phyloP scores from a whole-genome alignment of 2,797 vertebrate genomes.

The Poecilia gillii region DNA sequence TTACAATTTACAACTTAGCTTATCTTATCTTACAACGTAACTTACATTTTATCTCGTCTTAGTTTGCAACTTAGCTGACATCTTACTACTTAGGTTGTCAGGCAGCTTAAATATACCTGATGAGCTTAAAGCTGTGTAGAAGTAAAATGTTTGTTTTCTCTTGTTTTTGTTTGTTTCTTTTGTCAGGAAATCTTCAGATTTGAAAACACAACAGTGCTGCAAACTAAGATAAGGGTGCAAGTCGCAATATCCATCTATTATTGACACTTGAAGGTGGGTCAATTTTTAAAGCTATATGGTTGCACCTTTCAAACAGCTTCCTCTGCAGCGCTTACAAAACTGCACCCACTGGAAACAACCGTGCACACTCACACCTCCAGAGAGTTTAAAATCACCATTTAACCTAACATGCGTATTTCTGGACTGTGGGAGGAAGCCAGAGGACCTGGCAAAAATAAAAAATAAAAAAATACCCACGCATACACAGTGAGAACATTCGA shows the following conservation, averaged over 20 bases:
- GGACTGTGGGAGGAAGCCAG: slow-evolving; percentile 16
- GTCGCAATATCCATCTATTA: background rate
- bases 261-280: background rate
- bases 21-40: too few relatives aligned
- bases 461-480: slow-evolving; percentile 2
- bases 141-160: background rate
- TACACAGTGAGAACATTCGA: background rate
- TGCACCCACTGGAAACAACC: slow-evolving; percentile 3
- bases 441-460: background rate
- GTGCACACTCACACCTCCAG: slow-evolving; percentile 11
- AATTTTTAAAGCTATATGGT: background rate
- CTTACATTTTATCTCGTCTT: too few relatives aligned
- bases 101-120: background rate
- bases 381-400: slow-evolving; percentile 10
- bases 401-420: slow-evolving; percentile 6
- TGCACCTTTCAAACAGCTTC: background rate
- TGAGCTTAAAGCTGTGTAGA: background rate
- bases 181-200: background rate
- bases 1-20: too few relatives aligned
- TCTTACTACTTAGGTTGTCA: too few relatives aligned
- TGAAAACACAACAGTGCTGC: background rate
- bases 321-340: slow-evolving; percentile 4
- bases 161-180: background rate
- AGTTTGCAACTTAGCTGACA: too few relatives aligned
- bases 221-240: background rate